Evolutionary conservation across 2,113 vertebrate genomes (phyloP).

Genomic region (Paedocypris sp.): DNA sequence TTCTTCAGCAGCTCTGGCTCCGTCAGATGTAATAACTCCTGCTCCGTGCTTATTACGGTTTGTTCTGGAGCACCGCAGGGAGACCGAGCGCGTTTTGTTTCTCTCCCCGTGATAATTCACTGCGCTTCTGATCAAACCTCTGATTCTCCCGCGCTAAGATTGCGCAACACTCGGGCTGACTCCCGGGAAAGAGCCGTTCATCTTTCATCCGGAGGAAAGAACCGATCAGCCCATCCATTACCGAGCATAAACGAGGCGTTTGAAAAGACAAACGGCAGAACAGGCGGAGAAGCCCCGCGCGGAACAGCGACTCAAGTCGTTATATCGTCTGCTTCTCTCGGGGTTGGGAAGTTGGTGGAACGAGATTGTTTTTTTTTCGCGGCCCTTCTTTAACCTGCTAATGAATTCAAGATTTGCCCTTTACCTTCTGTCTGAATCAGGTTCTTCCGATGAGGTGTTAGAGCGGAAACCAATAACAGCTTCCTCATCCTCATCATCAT

Average conservation of each 20-base stretch:
- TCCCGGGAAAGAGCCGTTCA: constrained; percentile 17
- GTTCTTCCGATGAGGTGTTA: constrained; percentile 42
- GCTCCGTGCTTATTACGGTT: constrained; percentile 23
- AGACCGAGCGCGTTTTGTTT: constrained; percentile 30
- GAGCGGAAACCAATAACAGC: constrained; percentile 42
- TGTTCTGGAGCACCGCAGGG: constrained; percentile 34
- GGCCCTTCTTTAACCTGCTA: constrained; percentile 29
- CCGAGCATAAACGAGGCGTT: no score
- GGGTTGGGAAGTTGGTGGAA: constrained; percentile 5
- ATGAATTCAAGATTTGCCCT: constrained; percentile 46
- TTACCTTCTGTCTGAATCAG: constrained; percentile 37
- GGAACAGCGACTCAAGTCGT: no score
- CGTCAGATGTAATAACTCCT: constrained; percentile 21
- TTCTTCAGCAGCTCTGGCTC: constrained; percentile 5
- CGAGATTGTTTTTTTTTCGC: no score
- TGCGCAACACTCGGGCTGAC: constrained; percentile 29
- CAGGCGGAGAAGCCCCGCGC: no score
- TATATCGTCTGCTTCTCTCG: not conserved
- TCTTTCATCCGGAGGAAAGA: constrained; percentile 15
- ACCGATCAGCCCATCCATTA: no score
- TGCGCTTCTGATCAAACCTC: constrained; percentile 56
- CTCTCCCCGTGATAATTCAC: constrained; percentile 60
- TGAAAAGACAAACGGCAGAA: no score
- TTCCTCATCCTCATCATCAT: constrained; percentile 31
- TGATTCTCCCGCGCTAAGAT: constrained; percentile 41